Evolutionary conservation across 1,140 invertebrate genomes (phyloP), one percentile per base, ranked within the genome.

Genomic region (Drosophila lini): DNA sequence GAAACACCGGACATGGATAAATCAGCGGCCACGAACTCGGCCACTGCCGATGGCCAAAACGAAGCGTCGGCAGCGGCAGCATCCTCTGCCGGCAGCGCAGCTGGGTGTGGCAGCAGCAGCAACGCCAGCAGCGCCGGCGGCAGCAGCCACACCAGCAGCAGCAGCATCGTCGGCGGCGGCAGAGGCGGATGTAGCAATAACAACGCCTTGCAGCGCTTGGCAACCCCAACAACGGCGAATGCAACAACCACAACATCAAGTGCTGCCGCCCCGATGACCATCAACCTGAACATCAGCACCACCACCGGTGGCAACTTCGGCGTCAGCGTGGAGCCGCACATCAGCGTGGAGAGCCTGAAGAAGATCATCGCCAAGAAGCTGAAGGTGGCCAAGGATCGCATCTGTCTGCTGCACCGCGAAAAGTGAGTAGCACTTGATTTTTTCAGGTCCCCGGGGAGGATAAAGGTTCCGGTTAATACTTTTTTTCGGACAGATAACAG

Each of bases 261-360:
- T 68, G 50, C 48, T 19, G 25, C 10, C n/a, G 40, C 68, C 36
- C 52, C 71, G 31, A 41, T 59, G 38, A 70, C 62, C 57, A 96
- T 97, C 93, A 96, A 95, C 91, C 94, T 97, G 86, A 96, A 95
- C 93, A 96, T 97, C 91, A 96, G 95, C 88, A 97, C 97, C 76
- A 98, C 97, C 58, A 98, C 97, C 65, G 97, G 97, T 83, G 97
- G 97, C 85, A 96, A 96, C 90, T 97, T 98, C 93, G 95, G 96
- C 80, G 94, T 98, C 74, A 95, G 94, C 65, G 95, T 98, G 61
- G 95, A 96, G 74, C 94, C 94, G 71, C 94, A 95, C 83, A 96
- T 96, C 76, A 97, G 95, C 68, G 95, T 98, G 53, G 97, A 97
- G 83, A 96, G 96, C 91, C 94, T 98, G 15, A 98, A 98, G 93